Percentiles rank a stretch among this genome's conserved stretches.
Conservation (phyloP, 2,797 vertebrate species). For the Enteromius treurensis region DNA sequence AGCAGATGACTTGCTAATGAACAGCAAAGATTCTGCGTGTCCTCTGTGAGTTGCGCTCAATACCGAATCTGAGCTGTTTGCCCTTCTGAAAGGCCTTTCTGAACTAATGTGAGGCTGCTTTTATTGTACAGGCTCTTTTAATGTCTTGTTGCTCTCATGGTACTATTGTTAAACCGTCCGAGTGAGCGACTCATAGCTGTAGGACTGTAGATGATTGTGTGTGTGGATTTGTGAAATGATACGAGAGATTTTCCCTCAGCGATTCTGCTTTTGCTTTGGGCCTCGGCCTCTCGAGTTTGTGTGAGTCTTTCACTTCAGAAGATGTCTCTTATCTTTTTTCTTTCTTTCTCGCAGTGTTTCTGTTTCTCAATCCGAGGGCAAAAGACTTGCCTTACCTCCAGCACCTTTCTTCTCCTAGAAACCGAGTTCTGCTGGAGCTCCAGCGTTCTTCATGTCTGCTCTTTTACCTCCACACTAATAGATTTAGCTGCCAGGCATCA, state of each 20-base stretch:
- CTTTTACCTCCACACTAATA: conserved; percentile 77
- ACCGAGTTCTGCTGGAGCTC: conserved; percentile 30
- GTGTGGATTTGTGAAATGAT: neutral
- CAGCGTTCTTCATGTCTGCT: conserved; percentile 38
- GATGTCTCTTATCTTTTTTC: conserved; percentile 13
- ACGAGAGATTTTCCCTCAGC: conserved; percentile 1
- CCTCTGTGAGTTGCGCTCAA: conserved; percentile 35
- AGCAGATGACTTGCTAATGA: conserved; percentile 57
- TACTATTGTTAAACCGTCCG: neutral
- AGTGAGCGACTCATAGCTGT: neutral
- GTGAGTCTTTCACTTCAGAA: conserved; percentile 55
- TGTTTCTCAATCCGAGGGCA: conserved; percentile 1
- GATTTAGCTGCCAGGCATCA: conserved; percentile 85
- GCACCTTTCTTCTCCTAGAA: conserved; percentile 43
- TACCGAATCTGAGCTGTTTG: conserved; percentile 59
- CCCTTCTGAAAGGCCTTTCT: conserved; percentile 49
- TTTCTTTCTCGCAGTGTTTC: neutral
- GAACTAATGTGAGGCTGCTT: conserved; percentile 27
- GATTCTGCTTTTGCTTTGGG: conserved; percentile 13
- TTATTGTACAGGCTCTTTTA: neutral
- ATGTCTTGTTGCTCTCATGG: neutral
- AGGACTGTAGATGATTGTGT: neutral
- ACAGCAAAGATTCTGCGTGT: conserved; percentile 30
- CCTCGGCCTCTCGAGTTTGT: conserved; percentile 30
- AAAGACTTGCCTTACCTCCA: conserved; percentile 35